Conservation (phyloP, 2,113 vertebrate genomes). For the Rattus rattus region DNA sequence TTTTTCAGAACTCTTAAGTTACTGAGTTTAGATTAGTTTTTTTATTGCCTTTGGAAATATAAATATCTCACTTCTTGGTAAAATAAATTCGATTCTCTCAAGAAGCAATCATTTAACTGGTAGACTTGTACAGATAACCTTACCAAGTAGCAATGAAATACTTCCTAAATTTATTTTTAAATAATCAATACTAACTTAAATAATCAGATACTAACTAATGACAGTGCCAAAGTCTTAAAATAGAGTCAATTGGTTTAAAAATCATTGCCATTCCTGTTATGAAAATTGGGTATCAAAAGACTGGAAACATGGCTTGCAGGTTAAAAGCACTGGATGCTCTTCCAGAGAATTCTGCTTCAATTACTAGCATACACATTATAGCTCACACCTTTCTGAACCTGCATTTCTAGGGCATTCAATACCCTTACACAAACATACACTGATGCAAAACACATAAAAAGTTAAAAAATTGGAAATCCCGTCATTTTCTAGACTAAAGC, state of each 20-base stretch:
- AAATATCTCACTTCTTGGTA: constrained; percentile 54
- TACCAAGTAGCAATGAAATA: background rate
- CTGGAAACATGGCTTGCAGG: too few species aligned
- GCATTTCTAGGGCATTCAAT: too few species aligned
- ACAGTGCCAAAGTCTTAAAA: background rate
- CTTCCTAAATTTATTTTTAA: constrained; percentile 37
- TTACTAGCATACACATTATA: too few species aligned
- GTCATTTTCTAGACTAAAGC: background rate
- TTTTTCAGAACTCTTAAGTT: constrained; percentile 59
- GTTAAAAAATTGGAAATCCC: background rate
- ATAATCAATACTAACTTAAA: background rate
- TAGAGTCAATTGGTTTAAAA: background rate
- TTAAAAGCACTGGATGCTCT: too few species aligned
- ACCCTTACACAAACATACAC: too few species aligned
- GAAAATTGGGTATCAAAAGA: background rate
- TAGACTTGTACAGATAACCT: background rate
- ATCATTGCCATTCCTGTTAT: constrained; percentile 22
- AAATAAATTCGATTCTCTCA: background rate
- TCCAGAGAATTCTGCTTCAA: too few species aligned
- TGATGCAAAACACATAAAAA: too few species aligned
- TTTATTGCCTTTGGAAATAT: constrained; percentile 53
- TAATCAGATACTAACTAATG: background rate
- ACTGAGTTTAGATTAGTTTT: constrained; percentile 30
- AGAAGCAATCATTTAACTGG: constrained; percentile 33
- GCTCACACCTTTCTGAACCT: too few species aligned